These are phyloP conservation scores for Gisinianus flammeolus DNA, from an alignment of 2,888 invertebrate species.

Conservation along the genomic window DNA sequence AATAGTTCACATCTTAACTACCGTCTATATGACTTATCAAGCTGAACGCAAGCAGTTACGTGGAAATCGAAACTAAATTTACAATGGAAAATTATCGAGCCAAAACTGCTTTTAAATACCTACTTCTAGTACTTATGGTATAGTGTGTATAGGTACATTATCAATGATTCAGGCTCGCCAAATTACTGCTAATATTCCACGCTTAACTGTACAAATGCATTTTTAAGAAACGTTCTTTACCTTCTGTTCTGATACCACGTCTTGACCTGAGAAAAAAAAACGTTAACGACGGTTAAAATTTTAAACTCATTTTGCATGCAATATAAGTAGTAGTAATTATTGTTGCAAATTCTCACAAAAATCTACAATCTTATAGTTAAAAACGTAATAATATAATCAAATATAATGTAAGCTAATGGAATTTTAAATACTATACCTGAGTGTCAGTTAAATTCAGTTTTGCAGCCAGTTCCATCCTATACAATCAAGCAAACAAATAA, in stretches of 20 bases:
- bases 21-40: too few species aligned
- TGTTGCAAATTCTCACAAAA: neutral
- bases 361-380: neutral
- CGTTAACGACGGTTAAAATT: too few species aligned
- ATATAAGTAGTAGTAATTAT: neutral
- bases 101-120: too few species aligned
- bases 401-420: neutral
- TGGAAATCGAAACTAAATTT: neutral
- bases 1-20: too few species aligned
- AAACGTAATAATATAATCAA: neutral
- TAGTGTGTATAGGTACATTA: too few species aligned
- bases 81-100: neutral
- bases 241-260: constrained; percentile 99
- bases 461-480: constrained; percentile 92
- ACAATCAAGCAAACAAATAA: constrained; percentile 60
- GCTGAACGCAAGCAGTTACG: too few species aligned
- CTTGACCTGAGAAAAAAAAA: constrained; percentile 65
- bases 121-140: too few species aligned
- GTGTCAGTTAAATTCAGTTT: constrained; percentile 96
- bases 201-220: too few species aligned
- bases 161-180: too few species aligned
- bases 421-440: constrained; percentile 72
- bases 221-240: too few species aligned
- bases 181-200: too few species aligned
- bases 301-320: neutral